phyloP scores from a whole-genome alignment of 2,113 vertebrate genomes.

The Scomber colias region DNA sequence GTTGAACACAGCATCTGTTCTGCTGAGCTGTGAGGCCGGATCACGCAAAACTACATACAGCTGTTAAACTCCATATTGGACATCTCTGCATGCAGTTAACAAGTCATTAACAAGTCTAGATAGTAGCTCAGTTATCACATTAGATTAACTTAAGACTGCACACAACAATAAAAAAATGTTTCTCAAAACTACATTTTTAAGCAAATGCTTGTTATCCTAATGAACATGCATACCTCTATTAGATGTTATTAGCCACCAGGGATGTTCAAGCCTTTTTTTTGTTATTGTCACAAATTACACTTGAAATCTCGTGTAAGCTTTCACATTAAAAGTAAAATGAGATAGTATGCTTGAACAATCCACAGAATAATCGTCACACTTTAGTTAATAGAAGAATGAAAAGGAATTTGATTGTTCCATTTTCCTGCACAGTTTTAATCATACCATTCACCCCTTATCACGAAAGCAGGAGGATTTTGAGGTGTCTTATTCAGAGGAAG shows the following conservation, averaged over 20 bases:
- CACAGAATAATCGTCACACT: not conserved
- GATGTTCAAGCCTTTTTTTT: not conserved
- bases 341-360: not conserved
- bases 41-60: constrained; percentile 2
- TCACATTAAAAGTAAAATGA: not conserved
- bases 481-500: constrained; percentile 67
- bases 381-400: not conserved
- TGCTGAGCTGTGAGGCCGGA: not conserved
- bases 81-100: no score
- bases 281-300: not conserved
- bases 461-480: constrained; percentile 74
- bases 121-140: not conserved
- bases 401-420: not conserved
- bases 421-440: constrained; percentile 33
- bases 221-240: not conserved
- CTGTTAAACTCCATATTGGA: no score
- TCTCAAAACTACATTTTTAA: not conserved
- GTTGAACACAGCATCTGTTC: no score
- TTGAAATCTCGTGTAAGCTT: not conserved
- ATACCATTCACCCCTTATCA: constrained; percentile 31
- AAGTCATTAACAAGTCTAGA: no score
- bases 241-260: not conserved
- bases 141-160: no score
- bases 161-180: no score
- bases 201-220: not conserved